Base-by-base conservation (phyloP, 2,888 invertebrate species). In the Apoderus coryli region DNA sequence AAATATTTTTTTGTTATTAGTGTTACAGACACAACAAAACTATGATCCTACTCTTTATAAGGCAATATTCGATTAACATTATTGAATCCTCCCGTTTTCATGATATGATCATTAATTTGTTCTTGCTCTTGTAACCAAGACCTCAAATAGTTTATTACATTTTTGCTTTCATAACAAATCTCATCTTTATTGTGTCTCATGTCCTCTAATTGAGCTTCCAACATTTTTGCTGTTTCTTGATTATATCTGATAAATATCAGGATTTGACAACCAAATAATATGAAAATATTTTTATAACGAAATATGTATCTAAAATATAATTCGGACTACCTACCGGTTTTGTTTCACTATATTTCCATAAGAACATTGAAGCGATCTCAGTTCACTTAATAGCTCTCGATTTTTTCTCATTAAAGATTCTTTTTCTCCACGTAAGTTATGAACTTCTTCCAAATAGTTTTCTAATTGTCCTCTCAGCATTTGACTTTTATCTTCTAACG, bases 71-170 rank as follows among this genome's bases (percentile, higher is more conserved):
- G n/a, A n/a, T n/a, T n/a, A n/a, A n/a, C n/a, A n/a, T n/a, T n/a
- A n/a, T n/a, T n/a, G n/a, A n/a, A n/a, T n/a, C n/a, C n/a, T n/a
- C n/a, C n/a, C n/a, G n/a, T n/a, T n/a, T n/a, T n/a, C n/a, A n/a
- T n/a, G n/a, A n/a, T n/a, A n/a, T 49, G 41, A 10, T 46, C 40
- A 38, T 56, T 57, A 14, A 57, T 55, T 33, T 43, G 45, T 32
- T 47, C 47, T 40, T 60, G 59, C 36, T 60, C 56, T 26, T 50
- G 43, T 32, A 60, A 39, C 59, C 59, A 60, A 16, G 42, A 40
- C 16, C 48, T 47, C 4, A 59, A 55, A 33, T 57, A 53, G 28
- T 46, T 42, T 6, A 57, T 45, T 10, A 59, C 51, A 22, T 50
- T 48, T 41, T 47, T 49, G 32, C 58, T 56, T 41, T 60, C 58